Conservation (phyloP, 1,140 invertebrate species). For the Cydia fagiglandana region DNA sequence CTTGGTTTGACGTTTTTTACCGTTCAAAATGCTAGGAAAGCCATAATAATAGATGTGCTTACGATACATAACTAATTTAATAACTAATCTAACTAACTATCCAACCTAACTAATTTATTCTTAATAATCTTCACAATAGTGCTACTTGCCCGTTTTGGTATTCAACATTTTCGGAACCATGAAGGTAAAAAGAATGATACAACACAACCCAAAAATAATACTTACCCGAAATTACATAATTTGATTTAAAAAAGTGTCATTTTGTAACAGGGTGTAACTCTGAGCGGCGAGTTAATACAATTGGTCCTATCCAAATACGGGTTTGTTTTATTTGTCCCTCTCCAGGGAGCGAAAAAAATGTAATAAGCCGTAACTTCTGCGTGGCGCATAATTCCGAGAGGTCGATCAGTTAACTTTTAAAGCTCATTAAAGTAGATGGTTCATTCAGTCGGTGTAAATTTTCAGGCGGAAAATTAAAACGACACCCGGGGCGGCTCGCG, state of each 20-base stretch:
- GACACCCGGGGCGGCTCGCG: conserved; percentile 63
- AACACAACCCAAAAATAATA: neutral
- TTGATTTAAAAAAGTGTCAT: neutral
- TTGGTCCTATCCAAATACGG: conserved; percentile 21
- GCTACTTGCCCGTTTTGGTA: too few relatives aligned
- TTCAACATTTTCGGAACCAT: neutral
- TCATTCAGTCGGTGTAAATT: conserved; percentile 73
- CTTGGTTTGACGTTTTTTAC: too few relatives aligned
- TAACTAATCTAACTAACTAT: too few relatives aligned
- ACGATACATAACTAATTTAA: too few relatives aligned
- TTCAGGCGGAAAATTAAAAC: conserved; percentile 78
- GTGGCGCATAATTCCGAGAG: conserved; percentile 34
- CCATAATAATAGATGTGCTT: too few relatives aligned
- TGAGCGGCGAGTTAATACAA: neutral
- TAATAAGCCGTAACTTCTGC: conserved; percentile 23
- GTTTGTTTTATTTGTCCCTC: conserved; percentile 17
- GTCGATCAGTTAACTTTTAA: conserved; percentile 75
- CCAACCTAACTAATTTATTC: too few relatives aligned
- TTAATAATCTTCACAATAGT: too few relatives aligned
- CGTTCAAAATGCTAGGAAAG: too few relatives aligned
- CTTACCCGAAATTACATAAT: neutral
- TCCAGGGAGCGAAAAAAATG: neutral
- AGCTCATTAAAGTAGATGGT: conserved; percentile 78
- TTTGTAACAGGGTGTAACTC: neutral
- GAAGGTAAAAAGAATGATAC: neutral